These are phyloP conservation scores for Chelonus insularis DNA, from an alignment of 1,140 invertebrate genomes.

Conservation along the genomic window DNA sequence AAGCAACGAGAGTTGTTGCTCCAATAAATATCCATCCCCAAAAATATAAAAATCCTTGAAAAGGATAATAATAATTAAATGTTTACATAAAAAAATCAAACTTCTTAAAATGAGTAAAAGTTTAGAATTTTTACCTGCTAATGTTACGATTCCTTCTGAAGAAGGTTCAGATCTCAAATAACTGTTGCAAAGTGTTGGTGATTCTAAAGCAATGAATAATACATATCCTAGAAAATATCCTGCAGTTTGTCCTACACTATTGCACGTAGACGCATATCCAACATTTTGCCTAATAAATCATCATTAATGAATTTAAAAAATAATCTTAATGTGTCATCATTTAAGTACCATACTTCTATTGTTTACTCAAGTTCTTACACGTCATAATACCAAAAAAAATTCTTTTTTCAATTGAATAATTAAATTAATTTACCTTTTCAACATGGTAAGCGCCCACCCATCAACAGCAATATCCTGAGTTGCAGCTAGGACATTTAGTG, in stretches of 20 bases:
- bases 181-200: conserved; percentile 92
- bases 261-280: conserved; percentile 98
- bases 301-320: background rate
- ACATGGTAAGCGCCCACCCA: conserved; percentile 99
- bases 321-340: no score
- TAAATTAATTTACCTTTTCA: conserved; percentile 70
- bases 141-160: conserved; percentile 77
- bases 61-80: conserved; percentile 29
- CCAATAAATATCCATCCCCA: conserved; percentile 93
- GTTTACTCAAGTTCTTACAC: no score
- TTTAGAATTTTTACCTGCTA: conserved; percentile 67
- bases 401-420: background rate
- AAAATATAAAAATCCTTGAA: conserved; percentile 87
- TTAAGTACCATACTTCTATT: no score
- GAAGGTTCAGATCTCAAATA: conserved; percentile 81
- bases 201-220: conserved; percentile 96
- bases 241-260: conserved; percentile 96
- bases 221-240: conserved; percentile 98
- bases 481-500: conserved; percentile 93
- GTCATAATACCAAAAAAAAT: no score
- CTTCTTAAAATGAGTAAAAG: conserved; percentile 10
- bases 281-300: conserved; percentile 76
- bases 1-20: conserved; percentile 85
- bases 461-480: conserved; percentile 99
- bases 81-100: background rate